These are phyloP conservation scores for Phortica okadai DNA, from an alignment of 2,888 invertebrate genomes.

Conservation along the genomic window DNA sequence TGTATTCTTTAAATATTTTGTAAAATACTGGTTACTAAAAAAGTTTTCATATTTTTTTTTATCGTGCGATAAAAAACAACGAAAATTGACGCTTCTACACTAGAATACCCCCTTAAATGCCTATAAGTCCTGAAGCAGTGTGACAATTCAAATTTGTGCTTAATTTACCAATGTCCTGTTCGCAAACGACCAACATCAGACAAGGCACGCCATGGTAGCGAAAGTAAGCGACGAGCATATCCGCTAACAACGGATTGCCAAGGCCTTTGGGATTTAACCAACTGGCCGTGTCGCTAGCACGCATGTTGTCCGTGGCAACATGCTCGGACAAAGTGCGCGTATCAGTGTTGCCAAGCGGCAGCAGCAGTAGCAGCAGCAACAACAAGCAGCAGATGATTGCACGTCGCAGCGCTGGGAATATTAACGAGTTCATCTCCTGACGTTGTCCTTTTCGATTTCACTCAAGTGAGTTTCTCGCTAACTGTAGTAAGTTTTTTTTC, in stretches of 20 bases:
- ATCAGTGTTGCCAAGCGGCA: conserved; percentile 30
- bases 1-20: too few species aligned
- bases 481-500: neutral
- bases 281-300: conserved; percentile 55
- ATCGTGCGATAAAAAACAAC: conserved; percentile 37
- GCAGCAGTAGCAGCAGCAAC: conserved; percentile 38
- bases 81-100: neutral
- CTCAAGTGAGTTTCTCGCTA: conserved; percentile 9
- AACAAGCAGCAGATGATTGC: conserved; percentile 19
- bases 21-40: too few species aligned
- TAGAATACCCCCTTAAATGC: neutral
- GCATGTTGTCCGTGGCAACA: conserved; percentile 30
- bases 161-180: conserved; percentile 63
- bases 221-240: conserved; percentile 68
- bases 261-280: conserved; percentile 49
- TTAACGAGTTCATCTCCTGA: conserved; percentile 59
- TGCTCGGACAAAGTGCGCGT: neutral
- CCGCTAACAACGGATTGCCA: conserved; percentile 11
- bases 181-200: conserved; percentile 68
- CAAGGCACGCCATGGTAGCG: conserved; percentile 68
- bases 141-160: conserved; percentile 1
- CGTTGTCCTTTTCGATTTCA: conserved; percentile 18
- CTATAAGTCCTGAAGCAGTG: too few species aligned
- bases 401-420: conserved; percentile 48
- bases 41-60: too few species aligned